These are phyloP conservation scores for Pseudonaja textilis DNA, from an alignment of 2,113 vertebrate genomes.

Conservation along the genomic window DNA sequence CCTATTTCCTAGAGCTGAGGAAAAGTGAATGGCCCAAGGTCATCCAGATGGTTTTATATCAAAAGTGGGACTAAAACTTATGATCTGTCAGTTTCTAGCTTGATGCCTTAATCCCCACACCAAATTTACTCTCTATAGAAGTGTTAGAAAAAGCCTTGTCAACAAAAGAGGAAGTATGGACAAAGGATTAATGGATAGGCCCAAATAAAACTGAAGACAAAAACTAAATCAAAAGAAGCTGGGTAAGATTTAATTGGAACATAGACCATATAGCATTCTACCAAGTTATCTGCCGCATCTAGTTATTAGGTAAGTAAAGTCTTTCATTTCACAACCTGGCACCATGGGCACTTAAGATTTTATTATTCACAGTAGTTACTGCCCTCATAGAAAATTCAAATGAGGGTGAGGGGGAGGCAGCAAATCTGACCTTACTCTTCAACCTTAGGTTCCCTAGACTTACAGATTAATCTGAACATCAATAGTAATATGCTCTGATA, in stretches of 20 bases:
- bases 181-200: not conserved
- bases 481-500: not conserved
- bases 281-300: not conserved
- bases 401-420: not conserved
- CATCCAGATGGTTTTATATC: not conserved
- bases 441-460: not conserved
- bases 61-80: not conserved
- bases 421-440: not conserved
- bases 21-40: not conserved
- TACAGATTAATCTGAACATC: not conserved
- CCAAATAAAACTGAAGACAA: not conserved
- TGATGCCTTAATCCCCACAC: not conserved
- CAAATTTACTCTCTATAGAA: not conserved
- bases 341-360: not conserved
- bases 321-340: not conserved
- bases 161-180: not conserved
- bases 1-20: not conserved
- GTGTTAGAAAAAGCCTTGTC: not conserved
- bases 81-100: not conserved
- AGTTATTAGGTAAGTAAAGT: not conserved
- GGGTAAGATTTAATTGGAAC: not conserved
- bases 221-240: not conserved
- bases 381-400: not conserved
- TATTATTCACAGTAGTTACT: not conserved
- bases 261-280: not conserved